Evolutionary conservation across 2,888 invertebrate genomes (phyloP), one percentile per base, ranked within the genome.

Genomic region (Netelia fuscicornis): DNA sequence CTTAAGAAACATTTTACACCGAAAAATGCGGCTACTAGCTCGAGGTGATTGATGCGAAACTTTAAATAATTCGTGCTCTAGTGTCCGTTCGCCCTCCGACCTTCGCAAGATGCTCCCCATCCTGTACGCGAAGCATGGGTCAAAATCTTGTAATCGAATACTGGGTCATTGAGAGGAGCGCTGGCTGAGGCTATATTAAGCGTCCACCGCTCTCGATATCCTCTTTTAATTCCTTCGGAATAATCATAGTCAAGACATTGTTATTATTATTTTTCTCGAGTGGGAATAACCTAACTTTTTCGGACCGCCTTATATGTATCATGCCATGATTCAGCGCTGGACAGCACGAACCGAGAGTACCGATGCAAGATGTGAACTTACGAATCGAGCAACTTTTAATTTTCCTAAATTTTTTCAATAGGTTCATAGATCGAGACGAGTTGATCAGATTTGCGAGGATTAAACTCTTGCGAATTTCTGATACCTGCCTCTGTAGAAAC

Each of bases 91-190:
- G 60, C 72, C 23, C 48, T 65, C 25, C 70, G 52, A 1, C 10
- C 13, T 20, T 74, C 58, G 25, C 81, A 86, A 52, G 68, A 44
- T 13, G 71, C 68, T 3, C 85, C 84, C 77, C 86, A 87, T 3
- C 84, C 85, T 1, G 86, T 72, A 10, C 79, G 71, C n/a, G 86
- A 87, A 0, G 87, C 83, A n/a, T 85, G 85, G 0, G 86, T 85
- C 42, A 86, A 88, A 74, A 88, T 86, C 65, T 86, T 81, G 2
- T 76, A 37, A 1, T 78, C 72, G 62, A 79, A 86, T 54, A 17
- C 42, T 2, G 62, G 72, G n/a, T 81, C 54, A 9, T 30, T 52
- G 2, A 84, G 68, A 3, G 85, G 71, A 5, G 81, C 83, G 20
- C 65, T 75, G 2, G 80, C 81, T 6, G 30, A 76, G 54, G 30